Base-by-base conservation (phyloP, 2,113 vertebrate genomes). In the Saccopteryx leptura region DNA sequence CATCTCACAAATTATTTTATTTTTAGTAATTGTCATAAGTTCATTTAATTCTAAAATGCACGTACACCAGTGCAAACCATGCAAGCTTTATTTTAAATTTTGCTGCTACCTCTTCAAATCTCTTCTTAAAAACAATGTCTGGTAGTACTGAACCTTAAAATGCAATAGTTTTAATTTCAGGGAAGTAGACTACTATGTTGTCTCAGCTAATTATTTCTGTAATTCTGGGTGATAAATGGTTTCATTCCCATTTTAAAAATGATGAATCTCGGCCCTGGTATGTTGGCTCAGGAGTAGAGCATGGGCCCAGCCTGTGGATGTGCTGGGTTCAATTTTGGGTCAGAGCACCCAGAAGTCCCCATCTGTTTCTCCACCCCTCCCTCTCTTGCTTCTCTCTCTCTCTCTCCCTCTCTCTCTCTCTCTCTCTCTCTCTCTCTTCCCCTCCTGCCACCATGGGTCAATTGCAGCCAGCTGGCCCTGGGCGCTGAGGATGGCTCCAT, bases 121-220 rank as follows among this genome's bases (percentile, higher is more conserved):
- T 63, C 12, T 33, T 79, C 88, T 85, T 80, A 7, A 39, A 52
- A 39, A 17, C 82, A 88, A 63, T 33, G 5, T 13, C 33, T 23
- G 26, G 2, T 66, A 68, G 15, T 78, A 92, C 5, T 81, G 60
- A 85, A 92, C 46, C 66, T 71, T 85, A 39, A 52, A 74, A 78
- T 66, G 65, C 94, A 54, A 23, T 91, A 39, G 48, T 86, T 93
- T 89, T 86, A 46, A 66, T 91, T 96, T 91, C 14, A 66, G 13
- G 21, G 24, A 46, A 31, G 48, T 31, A 52, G 33, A 58, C 7
- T 23, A 17, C 13, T n/a, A 28, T 63, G 13, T 85, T 85, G 18
- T 46, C 50, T 82, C 7, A 13, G 15, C 50, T 69, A 9, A 58
- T 88, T 85, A 72, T 96, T 75, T 93, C 60, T 48, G 0, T 93